Base-by-base conservation (phyloP, 2,888 invertebrate species). In the Ophioninae sp. region DNA sequence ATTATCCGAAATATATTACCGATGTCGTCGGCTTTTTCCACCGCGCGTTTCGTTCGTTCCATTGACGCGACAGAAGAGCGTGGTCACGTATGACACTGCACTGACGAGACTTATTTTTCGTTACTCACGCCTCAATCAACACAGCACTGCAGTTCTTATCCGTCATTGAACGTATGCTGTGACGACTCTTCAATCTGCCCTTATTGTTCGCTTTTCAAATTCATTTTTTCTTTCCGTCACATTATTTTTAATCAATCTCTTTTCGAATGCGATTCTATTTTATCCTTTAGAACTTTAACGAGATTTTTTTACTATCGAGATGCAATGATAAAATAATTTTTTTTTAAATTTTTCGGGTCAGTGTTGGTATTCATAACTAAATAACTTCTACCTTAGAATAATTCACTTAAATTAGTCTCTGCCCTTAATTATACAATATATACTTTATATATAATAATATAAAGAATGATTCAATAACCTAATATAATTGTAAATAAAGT, bases 1-100 rank as follows among this genome's bases (percentile, higher is more conserved):
- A 89, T 90, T 88, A 89, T 90, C 88, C 88, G 87, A 86, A 88
- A 88, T 88, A 89, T 90, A 90, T 90, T 89, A 89, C 89, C 87
- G 85, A 81, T 86, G 86, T 88, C 88, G 74, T 86, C 85, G 83
- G 84, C 81, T 85, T 87, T 86, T 86, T 81, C 65, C 44, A n/a
- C 69, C 80, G 59, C 17, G 64, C 59, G 21, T 59, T 59, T 59
- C 21, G 59, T 20, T 20, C 21, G 17, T 21, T 59, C 5, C 21
- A 21, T 59, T 59, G 59, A 21, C 21, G 59, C 50, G 17, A 50
- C 17, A 50, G 50, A 17, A 50, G 17, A 10, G 17, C 5, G 50
- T 50, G 13, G 2, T 8, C 50, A 50, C 17, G 50, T 50, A 17
- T 50, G 17, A 50, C 13, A 50, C 50, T 50, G 50, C 50, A 50